Percentiles rank a stretch among this genome's conserved stretches.
Evolutionary conservation across 92 coral and sea anemone species (phyloP).

Genomic region (Zoanthus sansibaricus): DNA sequence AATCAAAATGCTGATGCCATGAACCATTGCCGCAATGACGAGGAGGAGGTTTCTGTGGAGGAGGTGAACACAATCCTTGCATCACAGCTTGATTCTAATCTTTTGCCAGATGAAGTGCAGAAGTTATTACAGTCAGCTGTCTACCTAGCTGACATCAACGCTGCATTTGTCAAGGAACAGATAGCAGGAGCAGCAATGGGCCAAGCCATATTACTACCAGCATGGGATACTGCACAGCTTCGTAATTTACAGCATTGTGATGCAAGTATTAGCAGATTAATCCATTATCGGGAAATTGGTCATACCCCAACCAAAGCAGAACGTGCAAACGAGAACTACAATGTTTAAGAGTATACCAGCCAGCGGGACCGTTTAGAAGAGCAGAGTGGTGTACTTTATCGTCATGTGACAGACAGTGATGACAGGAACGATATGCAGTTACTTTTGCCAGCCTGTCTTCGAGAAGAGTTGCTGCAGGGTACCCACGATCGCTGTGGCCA

Average conservation of each 20-base stretch:
- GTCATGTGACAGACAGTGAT: not conserved
- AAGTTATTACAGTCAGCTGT: constrained; percentile 33
- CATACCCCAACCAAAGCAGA: constrained; percentile 40
- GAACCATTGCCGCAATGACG: constrained; percentile 31
- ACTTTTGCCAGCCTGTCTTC: constrained; percentile 51
- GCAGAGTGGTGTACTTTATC: constrained; percentile 42
- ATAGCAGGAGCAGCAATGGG: not conserved
- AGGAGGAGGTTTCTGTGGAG: not conserved
- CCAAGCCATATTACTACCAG: constrained; percentile 1
- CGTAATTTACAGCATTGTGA: constrained; percentile 17
- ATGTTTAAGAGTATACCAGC: constrained; percentile 14
- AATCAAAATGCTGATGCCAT: constrained; percentile 59
- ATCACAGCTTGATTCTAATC: constrained; percentile 40
- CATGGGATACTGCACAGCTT: not conserved
- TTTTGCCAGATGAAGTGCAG: constrained; percentile 50
- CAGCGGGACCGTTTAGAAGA: constrained; percentile 28
- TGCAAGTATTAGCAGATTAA: constrained; percentile 7
- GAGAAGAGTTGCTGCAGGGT: constrained; percentile 44
- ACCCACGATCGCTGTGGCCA: constrained; percentile 65
- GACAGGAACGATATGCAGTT: constrained; percentile 21
- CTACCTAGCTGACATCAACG: too few relatives aligned
- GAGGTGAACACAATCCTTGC: not conserved
- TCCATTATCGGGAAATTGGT: constrained; percentile 15
- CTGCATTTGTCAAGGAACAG: not conserved
- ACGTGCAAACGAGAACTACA: constrained; percentile 13